phyloP scores from a whole-genome alignment of 2,888 invertebrate genomes.

The Calameuta idolon region DNA sequence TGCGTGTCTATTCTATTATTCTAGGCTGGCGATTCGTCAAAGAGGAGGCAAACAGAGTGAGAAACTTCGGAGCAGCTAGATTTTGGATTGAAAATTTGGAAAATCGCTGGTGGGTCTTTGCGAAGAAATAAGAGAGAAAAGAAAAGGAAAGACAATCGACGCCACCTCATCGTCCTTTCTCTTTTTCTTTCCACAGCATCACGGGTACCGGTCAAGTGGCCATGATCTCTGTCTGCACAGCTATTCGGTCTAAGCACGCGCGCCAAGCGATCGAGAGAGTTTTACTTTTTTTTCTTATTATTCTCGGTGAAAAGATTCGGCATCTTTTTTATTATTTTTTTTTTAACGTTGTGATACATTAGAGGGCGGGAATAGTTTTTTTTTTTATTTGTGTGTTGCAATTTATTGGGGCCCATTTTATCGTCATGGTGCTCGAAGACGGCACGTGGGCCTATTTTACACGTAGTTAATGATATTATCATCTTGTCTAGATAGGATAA shows the following conservation, averaged over 20 bases:
- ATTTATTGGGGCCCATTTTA: not conserved
- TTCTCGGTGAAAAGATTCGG: not conserved
- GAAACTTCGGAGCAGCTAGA: not conserved
- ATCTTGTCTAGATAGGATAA: slow-evolving; percentile 45
- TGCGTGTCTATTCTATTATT: not conserved
- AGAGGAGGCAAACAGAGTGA: not conserved
- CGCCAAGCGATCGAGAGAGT: not conserved
- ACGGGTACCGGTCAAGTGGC: not conserved
- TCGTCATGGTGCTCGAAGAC: not conserved
- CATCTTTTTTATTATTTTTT: not conserved
- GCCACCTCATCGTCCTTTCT: not conserved
- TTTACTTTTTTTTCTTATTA: not conserved
- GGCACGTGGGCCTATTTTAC: slow-evolving; percentile 17
- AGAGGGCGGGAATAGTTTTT: not conserved
- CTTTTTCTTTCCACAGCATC: not conserved
- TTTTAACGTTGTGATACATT: not conserved
- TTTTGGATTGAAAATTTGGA: not conserved
- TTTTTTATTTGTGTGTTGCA: not conserved
- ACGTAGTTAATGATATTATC: slow-evolving; percentile 34
- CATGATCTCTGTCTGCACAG: not conserved
- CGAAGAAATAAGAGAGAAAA: not conserved
- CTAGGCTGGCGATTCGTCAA: not conserved
- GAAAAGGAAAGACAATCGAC: not conserved
- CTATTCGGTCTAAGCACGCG: not conserved
- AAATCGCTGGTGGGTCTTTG: not conserved